Conservation (phyloP, 2,888 invertebrate genomes). For the Dryobota labecula region DNA sequence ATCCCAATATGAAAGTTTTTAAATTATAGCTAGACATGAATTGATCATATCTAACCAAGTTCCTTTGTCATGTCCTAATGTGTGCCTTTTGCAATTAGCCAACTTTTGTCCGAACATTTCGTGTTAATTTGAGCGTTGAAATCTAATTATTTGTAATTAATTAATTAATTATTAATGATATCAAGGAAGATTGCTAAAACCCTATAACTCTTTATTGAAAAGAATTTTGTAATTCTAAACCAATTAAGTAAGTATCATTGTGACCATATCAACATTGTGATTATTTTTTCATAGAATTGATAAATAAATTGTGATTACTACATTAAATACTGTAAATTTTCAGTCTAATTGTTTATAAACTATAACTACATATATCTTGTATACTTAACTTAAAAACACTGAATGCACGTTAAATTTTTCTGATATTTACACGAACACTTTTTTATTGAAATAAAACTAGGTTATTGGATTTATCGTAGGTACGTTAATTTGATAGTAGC, state of each 20-base stretch:
- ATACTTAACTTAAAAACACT: conserved; percentile 33
- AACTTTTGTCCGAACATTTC: conserved; percentile 44
- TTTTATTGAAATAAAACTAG: conserved; percentile 36
- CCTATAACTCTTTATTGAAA: conserved; percentile 27
- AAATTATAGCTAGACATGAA: conserved; percentile 53
- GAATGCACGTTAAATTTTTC: conserved; percentile 45
- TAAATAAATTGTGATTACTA: conserved; percentile 43
- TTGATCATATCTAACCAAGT: conserved; percentile 72
- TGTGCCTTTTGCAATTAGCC: conserved; percentile 74
- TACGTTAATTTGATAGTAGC: conserved; percentile 18
- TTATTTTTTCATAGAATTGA: conserved; percentile 38
- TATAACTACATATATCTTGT: conserved; percentile 50
- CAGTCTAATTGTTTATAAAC: conserved; percentile 24
- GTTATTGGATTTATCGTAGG: conserved; percentile 28
- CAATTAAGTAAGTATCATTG: conserved; percentile 51
- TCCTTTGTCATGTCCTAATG: conserved; percentile 73
- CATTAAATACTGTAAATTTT: conserved; percentile 24
- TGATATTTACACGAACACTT: conserved; percentile 50
- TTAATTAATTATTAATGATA: conserved; percentile 22
- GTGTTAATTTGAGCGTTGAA: conserved; percentile 14
- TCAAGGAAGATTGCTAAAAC: conserved; percentile 11
- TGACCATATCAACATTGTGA: conserved; percentile 63
- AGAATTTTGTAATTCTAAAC: conserved; percentile 31
- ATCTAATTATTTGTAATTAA: conserved; percentile 22
- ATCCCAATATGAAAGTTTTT: conserved; percentile 30